A percentile compares a stretch with the other conserved stretches of the same genome.
phyloP scores from a whole-genome alignment of 2,797 vertebrate genomes.

The Prunella strophiata region DNA sequence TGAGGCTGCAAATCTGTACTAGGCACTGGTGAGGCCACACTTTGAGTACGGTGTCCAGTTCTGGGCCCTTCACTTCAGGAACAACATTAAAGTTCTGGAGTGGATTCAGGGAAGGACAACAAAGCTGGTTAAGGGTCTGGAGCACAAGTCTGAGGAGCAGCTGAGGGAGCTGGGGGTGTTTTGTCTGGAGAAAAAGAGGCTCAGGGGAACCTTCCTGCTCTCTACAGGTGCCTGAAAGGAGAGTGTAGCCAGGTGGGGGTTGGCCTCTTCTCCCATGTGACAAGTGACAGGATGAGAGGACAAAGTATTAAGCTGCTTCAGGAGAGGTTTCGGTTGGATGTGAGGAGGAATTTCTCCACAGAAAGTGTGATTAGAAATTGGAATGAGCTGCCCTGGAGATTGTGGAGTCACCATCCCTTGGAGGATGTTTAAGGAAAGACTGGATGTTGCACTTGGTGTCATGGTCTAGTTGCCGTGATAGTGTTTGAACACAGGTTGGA shows the following conservation, averaged over 20 bases:
- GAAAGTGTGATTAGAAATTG: background rate
- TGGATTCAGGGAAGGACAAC: background rate
- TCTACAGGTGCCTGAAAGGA: background rate
- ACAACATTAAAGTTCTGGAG: background rate
- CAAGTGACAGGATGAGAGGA: background rate
- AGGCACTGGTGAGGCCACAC: background rate
- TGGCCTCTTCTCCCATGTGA: background rate
- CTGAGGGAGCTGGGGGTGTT: background rate
- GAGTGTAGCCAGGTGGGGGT: fast-evolving
- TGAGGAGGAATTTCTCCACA: background rate
- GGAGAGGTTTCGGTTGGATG: background rate
- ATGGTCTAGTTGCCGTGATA: fast-evolving
- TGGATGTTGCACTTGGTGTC: background rate
- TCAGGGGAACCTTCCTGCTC: fast-evolving
- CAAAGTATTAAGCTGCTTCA: background rate
- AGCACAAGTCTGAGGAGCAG: background rate
- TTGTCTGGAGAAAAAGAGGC: background rate
- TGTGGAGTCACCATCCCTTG: background rate
- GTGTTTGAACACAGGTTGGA: background rate
- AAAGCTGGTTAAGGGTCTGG: background rate
- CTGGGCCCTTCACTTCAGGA: background rate
- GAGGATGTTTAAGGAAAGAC: background rate
- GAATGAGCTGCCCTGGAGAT: background rate
- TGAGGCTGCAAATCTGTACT: background rate
- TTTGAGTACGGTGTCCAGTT: background rate